Base-by-base conservation (phyloP, 1,140 invertebrate species). In the Wasmannia auropunctata region DNA sequence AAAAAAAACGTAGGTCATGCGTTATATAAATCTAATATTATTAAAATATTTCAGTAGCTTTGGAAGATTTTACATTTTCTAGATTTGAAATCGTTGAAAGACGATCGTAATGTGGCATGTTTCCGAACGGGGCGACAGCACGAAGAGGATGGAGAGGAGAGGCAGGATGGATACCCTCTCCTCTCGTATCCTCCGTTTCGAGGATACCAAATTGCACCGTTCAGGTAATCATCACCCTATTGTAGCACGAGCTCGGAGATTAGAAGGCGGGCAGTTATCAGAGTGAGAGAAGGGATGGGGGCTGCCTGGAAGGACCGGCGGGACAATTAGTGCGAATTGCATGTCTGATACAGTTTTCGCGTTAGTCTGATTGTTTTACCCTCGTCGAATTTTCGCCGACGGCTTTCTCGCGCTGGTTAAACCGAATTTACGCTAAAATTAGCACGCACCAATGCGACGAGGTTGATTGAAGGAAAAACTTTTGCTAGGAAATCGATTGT, bases 321-420 rank as follows among this genome's bases (percentile, higher is more conserved):
- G 92, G 91, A 92, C 92, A 94, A 93, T 94, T 93, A 94, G 75
- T 79, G 90, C 43, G 88, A 94, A 93, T 94, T 94, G 86, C 75
- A 84, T 72, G 86, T 89, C 90, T 91, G 91, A 93, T 93, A 90
- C 92, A 91, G 92, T 94, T 94, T 93, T 94, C 93, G 86, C 91
- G 91, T 92, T 91, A 85, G 85, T 86, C 86, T 87, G 87, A 91
- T 91, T 92, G 90, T 93, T 93, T 92, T 85, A 87, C 83, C 87
- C 75, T 67, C 79, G 84, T 88, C 40, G 87, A 87, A 88, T 92
- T 92, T 91, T 86, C 70, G 77, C n/a, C 75, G 85, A 70, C 69
- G 22, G 54, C 37, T 58, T 28, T 56, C 67, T n/a, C 11, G n/a
- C 28, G 46, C 22, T 77, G 86, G 87, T 90, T 91, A 89, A 92